Base-by-base conservation (phyloP, 2,888 invertebrate species). In the Tenthredo livida region DNA sequence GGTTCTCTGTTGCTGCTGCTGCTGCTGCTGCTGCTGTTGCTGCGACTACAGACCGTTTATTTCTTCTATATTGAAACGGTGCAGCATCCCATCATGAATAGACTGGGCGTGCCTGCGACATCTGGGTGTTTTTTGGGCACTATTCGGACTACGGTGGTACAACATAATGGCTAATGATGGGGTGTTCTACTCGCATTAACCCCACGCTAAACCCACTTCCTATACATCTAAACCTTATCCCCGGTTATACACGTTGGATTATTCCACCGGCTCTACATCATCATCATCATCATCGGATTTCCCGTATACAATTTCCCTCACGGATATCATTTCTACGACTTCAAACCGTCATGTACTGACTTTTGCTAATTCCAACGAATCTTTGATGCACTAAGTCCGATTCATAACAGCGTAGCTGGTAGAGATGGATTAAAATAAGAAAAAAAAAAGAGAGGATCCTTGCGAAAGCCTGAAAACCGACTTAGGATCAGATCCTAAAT, bases 121-220 rank as follows among this genome's bases (percentile, higher is more conserved):
- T 91, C 88, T 91, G 90, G 88, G 87, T 87, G 89, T 89, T 88
- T 89, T 90, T 87, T 86, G 85, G 80, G 77, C 77, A 54, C 77
- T 47, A 54, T 80, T 80, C 58, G 72, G 43, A 72, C 61, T 80
- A 25, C 61, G 50, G 87, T 86, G 88, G 88, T 86, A 87, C 86
- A 87, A 88, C 89, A 92, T 91, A 92, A 92, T 92, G 88, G 90
- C 90, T 92, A 92, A 92, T 92, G 89, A 92, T 90, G 89, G 92
- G 91, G 89, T 87, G 87, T 54, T 80, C 54, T 37, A 15, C n/a
- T 37, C 37, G 61, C 72, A 67, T 84, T 77, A 77, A 43, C 73
- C 73, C 73, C 73, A 43, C 73, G 61, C 61, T n/a, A 21, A 40
- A 73, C 40, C 73, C 72, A n/a, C 37, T 40, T 40, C 21, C 25